These are phyloP conservation scores for Leucoma salicis DNA, from an alignment of 2,888 invertebrate genomes.

Conservation along the genomic window DNA sequence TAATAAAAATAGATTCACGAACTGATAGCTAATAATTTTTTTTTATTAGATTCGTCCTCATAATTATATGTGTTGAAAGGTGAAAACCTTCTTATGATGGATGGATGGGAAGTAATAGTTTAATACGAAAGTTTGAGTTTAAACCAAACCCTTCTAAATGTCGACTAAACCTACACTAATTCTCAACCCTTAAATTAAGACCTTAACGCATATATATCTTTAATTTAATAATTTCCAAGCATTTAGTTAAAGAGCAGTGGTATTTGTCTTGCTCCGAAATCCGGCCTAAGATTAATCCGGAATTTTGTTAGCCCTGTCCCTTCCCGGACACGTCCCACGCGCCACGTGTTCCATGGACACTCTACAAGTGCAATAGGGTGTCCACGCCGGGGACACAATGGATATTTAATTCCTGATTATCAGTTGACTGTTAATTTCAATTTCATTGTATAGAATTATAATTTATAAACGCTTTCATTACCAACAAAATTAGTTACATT, in stretches of 20 bases:
- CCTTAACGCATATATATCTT: constrained; percentile 53
- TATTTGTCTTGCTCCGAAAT: constrained; percentile 76
- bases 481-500: too few relatives aligned
- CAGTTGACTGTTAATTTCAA: too few relatives aligned
- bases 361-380: constrained; percentile 35
- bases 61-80: too few relatives aligned
- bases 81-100: too few relatives aligned
- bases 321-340: constrained; percentile 31
- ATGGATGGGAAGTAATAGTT: too few relatives aligned
- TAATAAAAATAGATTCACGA: too few relatives aligned
- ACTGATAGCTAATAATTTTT: too few relatives aligned
- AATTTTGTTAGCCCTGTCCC: constrained; percentile 64
- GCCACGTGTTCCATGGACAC: constrained; percentile 32
- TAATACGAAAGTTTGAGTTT: too few relatives aligned
- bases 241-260: constrained; percentile 63
- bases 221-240: constrained; percentile 77
- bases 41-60: too few relatives aligned
- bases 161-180: constrained; percentile 12
- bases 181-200: constrained; percentile 41
- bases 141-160: neutral
- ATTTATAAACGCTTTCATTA: too few relatives aligned
- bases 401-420: too few relatives aligned
- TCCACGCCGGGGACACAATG: constrained; percentile 36
- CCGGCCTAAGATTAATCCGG: constrained; percentile 73
- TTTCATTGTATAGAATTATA: too few relatives aligned